A percentile compares a stretch with the other conserved stretches of the same genome.
Conservation (phyloP, 2,888 invertebrate species). For the Pyrgus malvae region DNA sequence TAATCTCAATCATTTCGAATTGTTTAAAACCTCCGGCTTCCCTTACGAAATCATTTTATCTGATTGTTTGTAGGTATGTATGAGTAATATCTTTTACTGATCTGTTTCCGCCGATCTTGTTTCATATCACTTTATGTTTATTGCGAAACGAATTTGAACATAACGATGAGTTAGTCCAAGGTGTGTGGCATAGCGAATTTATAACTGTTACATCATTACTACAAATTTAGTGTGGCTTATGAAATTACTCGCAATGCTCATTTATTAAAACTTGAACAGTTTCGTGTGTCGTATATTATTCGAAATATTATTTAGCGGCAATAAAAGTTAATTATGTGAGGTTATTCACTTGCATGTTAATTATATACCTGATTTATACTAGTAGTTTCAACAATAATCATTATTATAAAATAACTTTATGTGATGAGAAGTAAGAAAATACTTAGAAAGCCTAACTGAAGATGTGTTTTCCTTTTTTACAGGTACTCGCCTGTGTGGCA, state of each 20-base stretch:
- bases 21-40: constrained; percentile 40
- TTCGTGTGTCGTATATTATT: not conserved
- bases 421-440: too few species aligned
- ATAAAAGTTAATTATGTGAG: too few species aligned
- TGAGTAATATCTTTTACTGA: constrained; percentile 38
- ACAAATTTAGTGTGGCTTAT: not conserved
- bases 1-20: constrained; percentile 50
- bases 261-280: not conserved
- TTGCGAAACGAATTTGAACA: constrained; percentile 10
- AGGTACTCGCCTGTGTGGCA: constrained; percentile 77
- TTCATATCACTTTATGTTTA: not conserved
- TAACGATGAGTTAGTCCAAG: not conserved
- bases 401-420: too few species aligned
- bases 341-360: too few species aligned
- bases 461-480: constrained; percentile 44
- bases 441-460: not conserved
- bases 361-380: too few species aligned
- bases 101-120: constrained; percentile 7
- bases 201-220: not conserved
- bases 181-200: constrained; percentile 14
- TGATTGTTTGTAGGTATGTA: too few species aligned
- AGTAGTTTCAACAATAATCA: too few species aligned
- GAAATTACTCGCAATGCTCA: constrained; percentile 2
- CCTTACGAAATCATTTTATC: constrained; percentile 47
- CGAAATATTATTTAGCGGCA: not conserved